Base-by-base conservation (phyloP, 1,140 invertebrate species). In the Copidosoma floridanum region DNA sequence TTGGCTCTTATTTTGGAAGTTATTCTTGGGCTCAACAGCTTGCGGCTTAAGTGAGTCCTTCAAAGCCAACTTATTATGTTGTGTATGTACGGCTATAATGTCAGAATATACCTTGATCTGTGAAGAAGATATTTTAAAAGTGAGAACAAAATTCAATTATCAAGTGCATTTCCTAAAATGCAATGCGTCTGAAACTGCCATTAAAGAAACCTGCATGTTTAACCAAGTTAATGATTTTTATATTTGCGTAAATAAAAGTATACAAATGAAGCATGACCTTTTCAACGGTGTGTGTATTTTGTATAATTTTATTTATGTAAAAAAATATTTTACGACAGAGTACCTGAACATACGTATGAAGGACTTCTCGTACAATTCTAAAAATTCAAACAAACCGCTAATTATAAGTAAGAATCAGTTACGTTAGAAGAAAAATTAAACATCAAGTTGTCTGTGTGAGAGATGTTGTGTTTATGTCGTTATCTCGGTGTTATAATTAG, bases 191-290 rank as follows among this genome's bases (percentile, higher is more conserved):
- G 7, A 6, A 35, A 35, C 32, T 35, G 7, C 14, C 32, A 35
- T 35, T 14, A n/a, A 75, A 67, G 67, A 71, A 65, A 43, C 41
- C 38, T 78, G 71, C 55, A 43, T 74, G 16, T 79, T 73, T 54
- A 64, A 76, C 52, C 16, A 47, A 16, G 29, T 78, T 11, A 32
- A 27, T 6, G 62, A 71, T 65, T 79, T 78, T 67, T 66, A 78
- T 65, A 68, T 77, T 41, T 68, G 64, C 29, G 52, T 72, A 44
- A 79, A 81, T 66, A 61, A 67, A 29, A 64, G 66, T 16, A 53
- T 62, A 11, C 60, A 63, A 53, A 20, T 63, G 6, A 65, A 62
- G 64, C 64, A 65, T 47, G 64, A 63, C 50, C 11, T 65, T 5
- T 53, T 51, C 23, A 55, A 57, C 18, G 55, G 64, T 2, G 51